Conservation (phyloP, 2,888 invertebrate genomes). For the Plusia festucae region DNA sequence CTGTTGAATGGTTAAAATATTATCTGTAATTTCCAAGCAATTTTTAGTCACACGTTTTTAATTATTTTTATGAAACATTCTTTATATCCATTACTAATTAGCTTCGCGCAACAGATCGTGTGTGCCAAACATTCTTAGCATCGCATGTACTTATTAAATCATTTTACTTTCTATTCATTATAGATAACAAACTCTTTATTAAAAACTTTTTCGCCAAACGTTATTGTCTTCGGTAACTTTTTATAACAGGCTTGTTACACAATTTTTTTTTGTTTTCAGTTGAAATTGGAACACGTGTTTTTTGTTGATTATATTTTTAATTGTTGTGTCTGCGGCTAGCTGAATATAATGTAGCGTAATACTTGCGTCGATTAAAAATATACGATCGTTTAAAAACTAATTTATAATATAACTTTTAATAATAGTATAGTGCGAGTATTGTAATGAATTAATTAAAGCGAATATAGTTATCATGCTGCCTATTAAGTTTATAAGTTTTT, state of each 20-base stretch:
- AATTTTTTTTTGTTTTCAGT: constrained; percentile 23
- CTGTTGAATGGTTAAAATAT: neutral
- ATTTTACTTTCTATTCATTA: constrained; percentile 55
- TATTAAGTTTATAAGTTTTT: neutral
- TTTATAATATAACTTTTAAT: neutral
- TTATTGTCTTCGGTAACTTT: constrained; percentile 44
- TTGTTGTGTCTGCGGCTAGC: neutral
- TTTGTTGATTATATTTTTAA: neutral
- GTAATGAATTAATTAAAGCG: neutral
- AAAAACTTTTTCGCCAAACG: constrained; percentile 26
- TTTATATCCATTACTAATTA: constrained; percentile 29
- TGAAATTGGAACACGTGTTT: constrained; percentile 9
- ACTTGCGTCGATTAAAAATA: neutral
- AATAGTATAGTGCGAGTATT: neutral
- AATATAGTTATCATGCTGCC: constrained; percentile 1
- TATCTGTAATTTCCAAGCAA: neutral
- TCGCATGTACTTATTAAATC: constrained; percentile 42
- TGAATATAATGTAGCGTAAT: neutral
- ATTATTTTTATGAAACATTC: neutral
- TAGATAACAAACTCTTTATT: constrained; percentile 45
- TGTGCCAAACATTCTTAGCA: constrained; percentile 44
- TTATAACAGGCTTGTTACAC: constrained; percentile 18
- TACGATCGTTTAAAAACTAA: neutral
- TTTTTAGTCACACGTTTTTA: neutral
- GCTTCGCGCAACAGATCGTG: constrained; percentile 22